A percentile compares a stretch with the other conserved stretches of the same genome.
Evolutionary conservation across 2,888 invertebrate genomes (phyloP).

Genomic region (Lasioglossum vierecki): DNA sequence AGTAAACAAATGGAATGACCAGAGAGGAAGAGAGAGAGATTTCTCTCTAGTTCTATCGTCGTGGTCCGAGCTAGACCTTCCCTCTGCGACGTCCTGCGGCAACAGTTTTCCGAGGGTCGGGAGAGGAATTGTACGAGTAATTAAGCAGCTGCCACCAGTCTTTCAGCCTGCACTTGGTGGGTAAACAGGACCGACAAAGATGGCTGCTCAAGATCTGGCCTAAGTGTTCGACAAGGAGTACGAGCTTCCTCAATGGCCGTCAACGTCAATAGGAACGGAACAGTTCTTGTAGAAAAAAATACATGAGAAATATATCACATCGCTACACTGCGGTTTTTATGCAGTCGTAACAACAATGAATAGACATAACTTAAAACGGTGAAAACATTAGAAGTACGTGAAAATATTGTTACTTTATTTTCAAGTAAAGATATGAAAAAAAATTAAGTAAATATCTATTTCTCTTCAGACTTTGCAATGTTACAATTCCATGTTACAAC

Average conservation of each 20-base stretch:
- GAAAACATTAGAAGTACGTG: no score
- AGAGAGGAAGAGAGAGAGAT: neutral
- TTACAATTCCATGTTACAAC: no score
- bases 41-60: neutral
- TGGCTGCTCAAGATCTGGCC: neutral
- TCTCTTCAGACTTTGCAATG: no score
- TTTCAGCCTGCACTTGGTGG: constrained; percentile 42
- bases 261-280: constrained; percentile 26
- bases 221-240: constrained; percentile 10
- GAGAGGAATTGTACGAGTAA: constrained; percentile 56
- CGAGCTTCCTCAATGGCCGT: constrained; percentile 46
- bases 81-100: constrained; percentile 1
- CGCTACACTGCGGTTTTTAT: no score
- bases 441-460: no score
- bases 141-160: constrained; percentile 50
- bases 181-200: constrained; percentile 6
- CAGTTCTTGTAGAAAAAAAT: neutral
- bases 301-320: neutral
- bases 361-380: no score
- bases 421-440: no score
- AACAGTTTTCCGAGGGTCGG: constrained; percentile 22
- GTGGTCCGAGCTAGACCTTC: neutral
- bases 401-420: no score
- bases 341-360: no score
- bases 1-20: constrained; percentile 24